Percentiles rank a stretch among this genome's conserved stretches.
Evolutionary conservation across 2,797 vertebrate genomes (phyloP).

Genomic region (Babyrousa celebensis): DNA sequence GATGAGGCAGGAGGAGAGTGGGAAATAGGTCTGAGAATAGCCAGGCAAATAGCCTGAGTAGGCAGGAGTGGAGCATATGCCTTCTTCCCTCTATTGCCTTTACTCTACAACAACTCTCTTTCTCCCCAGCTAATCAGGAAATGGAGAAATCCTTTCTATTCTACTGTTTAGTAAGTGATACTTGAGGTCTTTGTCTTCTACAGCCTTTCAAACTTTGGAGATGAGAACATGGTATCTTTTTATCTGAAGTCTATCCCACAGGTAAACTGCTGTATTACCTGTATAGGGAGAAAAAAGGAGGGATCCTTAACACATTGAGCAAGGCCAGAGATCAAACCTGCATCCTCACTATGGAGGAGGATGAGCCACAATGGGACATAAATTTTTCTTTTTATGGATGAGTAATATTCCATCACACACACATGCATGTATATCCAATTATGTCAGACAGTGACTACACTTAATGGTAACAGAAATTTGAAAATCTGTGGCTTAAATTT

Average conservation of each 20-base stretch:
- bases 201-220: background rate
- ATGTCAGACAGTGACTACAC: background rate
- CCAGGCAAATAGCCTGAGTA: background rate
- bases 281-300: background rate
- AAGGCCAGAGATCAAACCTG: too few species aligned
- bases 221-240: background rate
- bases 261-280: background rate
- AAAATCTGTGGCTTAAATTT: constrained; percentile 19
- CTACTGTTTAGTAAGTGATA: background rate
- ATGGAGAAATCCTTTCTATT: background rate
- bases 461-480: background rate
- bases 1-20: background rate
- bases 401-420: too few species aligned
- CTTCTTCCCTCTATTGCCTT: background rate
- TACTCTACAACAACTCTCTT: background rate
- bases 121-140: background rate
- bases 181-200: background rate
- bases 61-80: background rate
- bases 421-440: too few species aligned
- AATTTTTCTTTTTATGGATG: too few species aligned
- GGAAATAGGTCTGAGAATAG: background rate
- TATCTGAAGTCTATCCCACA: background rate
- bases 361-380: too few species aligned
- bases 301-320: background rate
- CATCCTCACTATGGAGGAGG: too few species aligned